Conservation (phyloP, 2,888 invertebrate species). For the Glomeris marginata region DNA sequence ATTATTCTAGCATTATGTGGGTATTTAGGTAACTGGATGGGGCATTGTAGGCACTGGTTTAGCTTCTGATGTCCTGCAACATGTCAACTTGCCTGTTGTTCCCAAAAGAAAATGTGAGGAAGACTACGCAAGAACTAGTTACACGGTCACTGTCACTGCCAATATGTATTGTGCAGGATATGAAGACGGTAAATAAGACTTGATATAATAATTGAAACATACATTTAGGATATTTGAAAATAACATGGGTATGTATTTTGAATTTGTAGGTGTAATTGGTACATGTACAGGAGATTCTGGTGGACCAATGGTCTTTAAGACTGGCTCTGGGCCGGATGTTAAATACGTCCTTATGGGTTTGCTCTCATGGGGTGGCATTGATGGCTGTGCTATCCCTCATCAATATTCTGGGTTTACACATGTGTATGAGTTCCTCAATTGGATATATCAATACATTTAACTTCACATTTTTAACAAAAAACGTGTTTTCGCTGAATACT, state of each 20-base stretch:
- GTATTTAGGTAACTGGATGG: conserved; percentile 19
- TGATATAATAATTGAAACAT: too few species aligned
- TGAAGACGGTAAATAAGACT: conserved; percentile 1
- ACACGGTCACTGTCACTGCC: conserved; percentile 9
- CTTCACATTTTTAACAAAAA: too few species aligned
- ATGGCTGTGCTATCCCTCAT: too few species aligned
- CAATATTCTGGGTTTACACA: too few species aligned
- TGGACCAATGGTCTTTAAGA: neutral
- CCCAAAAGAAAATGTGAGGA: conserved; percentile 16
- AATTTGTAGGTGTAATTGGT: neutral
- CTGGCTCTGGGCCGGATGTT: too few species aligned
- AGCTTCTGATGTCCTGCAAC: conserved; percentile 16
- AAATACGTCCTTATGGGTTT: too few species aligned
- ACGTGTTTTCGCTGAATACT: too few species aligned
- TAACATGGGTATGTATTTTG: too few species aligned
- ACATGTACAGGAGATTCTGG: conserved; percentile 1
- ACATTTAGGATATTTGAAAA: too few species aligned
- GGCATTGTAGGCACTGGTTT: conserved; percentile 18
- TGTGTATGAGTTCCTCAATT: too few species aligned
- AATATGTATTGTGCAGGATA: conserved; percentile 17
- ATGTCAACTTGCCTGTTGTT: conserved; percentile 18
- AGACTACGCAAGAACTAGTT: conserved; percentile 17
- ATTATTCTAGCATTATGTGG: neutral
- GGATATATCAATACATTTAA: too few species aligned
- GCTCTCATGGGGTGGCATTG: too few species aligned